phyloP scores from a whole-genome alignment of 2,113 vertebrate species.

The Balaeniceps rex region DNA sequence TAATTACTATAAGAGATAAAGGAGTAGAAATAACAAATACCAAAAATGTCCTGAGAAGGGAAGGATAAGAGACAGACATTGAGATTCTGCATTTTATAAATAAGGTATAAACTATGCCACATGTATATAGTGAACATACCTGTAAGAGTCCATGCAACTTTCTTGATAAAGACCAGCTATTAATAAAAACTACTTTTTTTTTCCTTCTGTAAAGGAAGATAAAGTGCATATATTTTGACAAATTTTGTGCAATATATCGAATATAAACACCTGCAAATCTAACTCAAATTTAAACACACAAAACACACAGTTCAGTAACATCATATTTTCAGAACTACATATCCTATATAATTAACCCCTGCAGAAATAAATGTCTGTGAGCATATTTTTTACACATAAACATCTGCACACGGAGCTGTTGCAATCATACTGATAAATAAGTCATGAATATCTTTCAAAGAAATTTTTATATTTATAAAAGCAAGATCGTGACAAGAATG shows the following conservation, averaged over 20 bases:
- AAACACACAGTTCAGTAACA: background rate
- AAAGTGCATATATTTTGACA: background rate
- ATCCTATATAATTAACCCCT: background rate
- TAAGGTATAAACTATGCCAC: background rate
- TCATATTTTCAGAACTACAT: background rate
- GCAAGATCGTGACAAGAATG: background rate
- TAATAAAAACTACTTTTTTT: background rate
- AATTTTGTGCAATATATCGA: background rate
- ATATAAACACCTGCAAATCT: background rate
- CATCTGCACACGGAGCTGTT: background rate
- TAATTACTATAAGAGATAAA: background rate
- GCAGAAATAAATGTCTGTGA: background rate
- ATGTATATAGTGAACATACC: background rate
- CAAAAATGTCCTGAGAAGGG: background rate
- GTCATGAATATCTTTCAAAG: background rate
- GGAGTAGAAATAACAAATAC: background rate
- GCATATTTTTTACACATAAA: background rate
- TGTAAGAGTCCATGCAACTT: background rate
- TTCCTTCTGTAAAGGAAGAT: background rate
- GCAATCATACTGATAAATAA: background rate
- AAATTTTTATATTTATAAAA: background rate
- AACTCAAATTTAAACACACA: background rate
- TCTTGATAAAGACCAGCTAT: background rate
- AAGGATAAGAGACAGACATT: background rate
- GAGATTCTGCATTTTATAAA: background rate